phyloP scores from a whole-genome alignment of 2,888 invertebrate genomes.

The Platerodrilus igneus region DNA sequence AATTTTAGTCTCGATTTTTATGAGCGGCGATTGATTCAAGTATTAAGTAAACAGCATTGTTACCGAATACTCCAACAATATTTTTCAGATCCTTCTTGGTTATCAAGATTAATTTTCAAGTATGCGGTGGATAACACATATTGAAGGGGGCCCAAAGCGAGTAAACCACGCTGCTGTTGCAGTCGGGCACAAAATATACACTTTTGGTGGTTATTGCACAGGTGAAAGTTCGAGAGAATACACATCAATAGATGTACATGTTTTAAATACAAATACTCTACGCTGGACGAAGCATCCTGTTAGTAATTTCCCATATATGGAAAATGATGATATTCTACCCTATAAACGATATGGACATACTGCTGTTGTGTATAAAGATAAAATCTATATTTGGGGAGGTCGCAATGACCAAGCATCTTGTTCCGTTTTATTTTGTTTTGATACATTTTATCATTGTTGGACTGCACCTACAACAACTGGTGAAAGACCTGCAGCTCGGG shows the following conservation, averaged over 20 bases:
- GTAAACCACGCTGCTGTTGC: slow-evolving; percentile 90
- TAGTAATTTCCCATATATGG: slow-evolving; percentile 50
- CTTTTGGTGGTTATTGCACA: slow-evolving; percentile 90
- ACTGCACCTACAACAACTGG: slow-evolving; percentile 63
- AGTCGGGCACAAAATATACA: slow-evolving; percentile 74
- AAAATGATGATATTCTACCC: slow-evolving; percentile 55
- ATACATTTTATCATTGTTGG: slow-evolving; percentile 68
- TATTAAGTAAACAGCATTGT: too few species aligned
- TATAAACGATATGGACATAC: slow-evolving; percentile 91
- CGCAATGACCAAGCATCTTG: slow-evolving; percentile 81
- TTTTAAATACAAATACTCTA: slow-evolving; percentile 69
- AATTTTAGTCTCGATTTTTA: too few species aligned
- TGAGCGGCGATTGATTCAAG: too few species aligned
- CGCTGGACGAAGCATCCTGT: slow-evolving; percentile 57
- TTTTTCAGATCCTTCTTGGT: too few species aligned
- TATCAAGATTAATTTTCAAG: slow-evolving; percentile 16
- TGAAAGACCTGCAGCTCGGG: slow-evolving; percentile 72
- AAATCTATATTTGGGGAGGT: slow-evolving; percentile 89
- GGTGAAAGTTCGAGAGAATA: slow-evolving; percentile 72
- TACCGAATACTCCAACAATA: too few species aligned
- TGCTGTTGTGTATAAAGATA: slow-evolving; percentile 72
- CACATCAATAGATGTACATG: slow-evolving; percentile 81
- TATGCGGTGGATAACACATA: slow-evolving; percentile 80
- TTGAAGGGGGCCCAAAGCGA: slow-evolving; percentile 86
- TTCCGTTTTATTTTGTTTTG: slow-evolving; percentile 75